phyloP scores from a whole-genome alignment of 1,140 invertebrate species.

The Meteorus sp. region DNA sequence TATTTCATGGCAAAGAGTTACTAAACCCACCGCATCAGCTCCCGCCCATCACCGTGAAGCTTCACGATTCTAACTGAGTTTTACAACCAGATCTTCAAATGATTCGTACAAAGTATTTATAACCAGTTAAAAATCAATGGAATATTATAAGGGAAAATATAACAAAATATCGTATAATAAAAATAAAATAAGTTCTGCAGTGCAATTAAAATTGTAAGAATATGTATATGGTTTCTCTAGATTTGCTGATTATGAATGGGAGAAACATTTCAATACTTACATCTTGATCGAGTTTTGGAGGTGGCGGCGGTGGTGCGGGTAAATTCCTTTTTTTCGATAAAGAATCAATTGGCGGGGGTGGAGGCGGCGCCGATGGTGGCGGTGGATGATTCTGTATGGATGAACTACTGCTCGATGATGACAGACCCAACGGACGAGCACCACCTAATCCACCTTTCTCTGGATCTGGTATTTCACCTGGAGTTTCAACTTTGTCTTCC shows the following conservation, averaged over 20 bases:
- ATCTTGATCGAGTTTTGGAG: conserved; percentile 68
- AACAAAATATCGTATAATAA: too few species aligned
- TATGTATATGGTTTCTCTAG: too few species aligned
- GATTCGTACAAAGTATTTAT: too few species aligned
- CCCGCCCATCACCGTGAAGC: too few species aligned
- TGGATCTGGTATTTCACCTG: conserved; percentile 74
- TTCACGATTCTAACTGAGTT: too few species aligned
- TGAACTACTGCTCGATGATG: conserved; percentile 58
- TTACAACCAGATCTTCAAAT: too few species aligned
- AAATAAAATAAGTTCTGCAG: too few species aligned
- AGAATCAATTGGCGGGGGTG: conserved; percentile 57
- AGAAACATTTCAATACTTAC: conserved; percentile 53
- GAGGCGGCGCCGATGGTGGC: conserved; percentile 56
- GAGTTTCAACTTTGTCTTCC: conserved; percentile 70
- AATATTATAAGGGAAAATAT: too few species aligned
- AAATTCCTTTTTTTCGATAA: conserved; percentile 52
- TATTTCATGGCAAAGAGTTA: background rate
- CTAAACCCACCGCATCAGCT: background rate
- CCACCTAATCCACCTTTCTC: conserved; percentile 74
- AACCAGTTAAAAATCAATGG: too few species aligned
- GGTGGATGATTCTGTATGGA: conserved; percentile 42
- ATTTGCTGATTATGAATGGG: background rate
- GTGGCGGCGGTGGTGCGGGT: conserved; percentile 51
- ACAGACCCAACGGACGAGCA: conserved; percentile 69
- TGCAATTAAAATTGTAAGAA: conserved; percentile 15